Evolutionary conservation across 2,797 vertebrate genomes (phyloP).

Genomic region (Callimico goeldii): DNA sequence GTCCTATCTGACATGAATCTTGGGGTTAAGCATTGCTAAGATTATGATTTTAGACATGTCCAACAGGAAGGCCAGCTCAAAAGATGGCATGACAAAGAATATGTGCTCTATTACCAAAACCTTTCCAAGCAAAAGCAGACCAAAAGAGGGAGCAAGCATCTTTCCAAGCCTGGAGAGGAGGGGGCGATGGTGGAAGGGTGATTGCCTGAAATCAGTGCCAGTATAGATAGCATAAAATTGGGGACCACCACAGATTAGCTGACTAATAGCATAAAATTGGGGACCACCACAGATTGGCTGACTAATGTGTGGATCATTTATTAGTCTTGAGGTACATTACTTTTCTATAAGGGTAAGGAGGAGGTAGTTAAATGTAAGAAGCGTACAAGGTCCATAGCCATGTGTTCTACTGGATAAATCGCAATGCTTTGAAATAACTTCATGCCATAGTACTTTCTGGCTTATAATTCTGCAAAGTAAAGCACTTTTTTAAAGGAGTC

Average conservation of each 20-base stretch:
- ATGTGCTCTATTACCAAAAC: not conserved
- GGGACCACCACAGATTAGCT: not conserved
- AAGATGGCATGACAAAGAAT: slow-evolving; percentile 12
- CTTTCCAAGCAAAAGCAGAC: not conserved
- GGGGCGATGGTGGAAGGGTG: not conserved
- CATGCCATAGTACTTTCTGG: slow-evolving; percentile 52
- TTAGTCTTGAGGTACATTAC: not conserved
- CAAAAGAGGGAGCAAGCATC: not conserved
- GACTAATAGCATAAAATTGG: not conserved
- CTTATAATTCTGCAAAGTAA: slow-evolving; percentile 64
- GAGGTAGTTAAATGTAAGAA: not conserved
- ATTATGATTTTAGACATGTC: slow-evolving; percentile 11
- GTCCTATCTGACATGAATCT: not conserved
- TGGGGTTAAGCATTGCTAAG: not conserved
- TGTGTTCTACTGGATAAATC: slow-evolving; percentile 44
- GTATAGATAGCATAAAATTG: not conserved
- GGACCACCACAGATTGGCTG: not conserved
- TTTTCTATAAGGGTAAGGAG: not conserved
- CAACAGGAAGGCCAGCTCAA: not conserved
- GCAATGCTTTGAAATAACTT: slow-evolving; percentile 47
- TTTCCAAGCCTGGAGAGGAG: not conserved
- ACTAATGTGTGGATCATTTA: not conserved
- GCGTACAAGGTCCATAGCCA: not conserved
- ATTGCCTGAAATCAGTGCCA: not conserved
- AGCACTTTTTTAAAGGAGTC: slow-evolving; percentile 69